These are phyloP conservation scores for Dipus sagitta DNA, from an alignment of 2,797 vertebrate genomes.

Conservation along the genomic window DNA sequence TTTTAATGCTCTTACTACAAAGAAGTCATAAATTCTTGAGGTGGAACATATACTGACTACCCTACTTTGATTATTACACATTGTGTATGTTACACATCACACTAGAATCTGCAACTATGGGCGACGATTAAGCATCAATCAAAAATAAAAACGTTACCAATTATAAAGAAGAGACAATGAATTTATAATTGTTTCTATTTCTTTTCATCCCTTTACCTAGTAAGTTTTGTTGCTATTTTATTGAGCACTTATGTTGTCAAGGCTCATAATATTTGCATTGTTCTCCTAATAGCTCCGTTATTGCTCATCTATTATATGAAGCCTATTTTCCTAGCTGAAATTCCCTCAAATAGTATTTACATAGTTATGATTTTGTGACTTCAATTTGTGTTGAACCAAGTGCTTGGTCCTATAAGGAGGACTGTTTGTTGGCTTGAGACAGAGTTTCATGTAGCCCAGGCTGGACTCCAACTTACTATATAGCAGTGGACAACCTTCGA, in stretches of 20 bases:
- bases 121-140: background rate
- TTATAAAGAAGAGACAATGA: background rate
- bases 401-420: background rate
- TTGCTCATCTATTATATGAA: background rate
- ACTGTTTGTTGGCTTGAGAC: too few species aligned
- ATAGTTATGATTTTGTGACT: background rate
- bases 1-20: background rate
- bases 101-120: background rate
- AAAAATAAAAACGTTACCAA: background rate
- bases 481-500: too few species aligned
- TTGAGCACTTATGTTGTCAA: background rate
- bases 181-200: background rate
- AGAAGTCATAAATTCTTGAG: background rate
- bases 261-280: background rate
- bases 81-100: background rate
- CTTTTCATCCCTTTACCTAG: background rate
- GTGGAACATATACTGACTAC: background rate
- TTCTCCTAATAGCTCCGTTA: background rate
- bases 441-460: too few species aligned
- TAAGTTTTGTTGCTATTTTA: background rate
- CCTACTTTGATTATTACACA: background rate
- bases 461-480: too few species aligned
- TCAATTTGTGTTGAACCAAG: background rate
- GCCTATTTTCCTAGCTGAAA: conserved; percentile 37
- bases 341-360: background rate